Conservation (phyloP, 2,888 invertebrate species). For the Lasioglossum calceatum region DNA sequence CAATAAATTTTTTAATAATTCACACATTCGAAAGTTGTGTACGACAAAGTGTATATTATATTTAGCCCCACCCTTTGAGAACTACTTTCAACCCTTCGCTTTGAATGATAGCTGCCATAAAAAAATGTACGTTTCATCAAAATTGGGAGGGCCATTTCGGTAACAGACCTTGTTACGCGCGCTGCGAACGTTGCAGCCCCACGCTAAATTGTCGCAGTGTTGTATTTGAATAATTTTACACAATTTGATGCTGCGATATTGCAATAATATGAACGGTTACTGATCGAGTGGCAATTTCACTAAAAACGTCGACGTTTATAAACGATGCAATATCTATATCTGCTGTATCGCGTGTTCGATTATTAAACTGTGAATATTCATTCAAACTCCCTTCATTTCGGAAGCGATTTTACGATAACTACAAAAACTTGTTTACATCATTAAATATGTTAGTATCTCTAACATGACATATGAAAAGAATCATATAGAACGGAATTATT, state of each 20-base stretch:
- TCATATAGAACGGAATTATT: no score
- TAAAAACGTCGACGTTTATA: neutral
- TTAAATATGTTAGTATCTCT: no score
- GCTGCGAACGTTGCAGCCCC: neutral
- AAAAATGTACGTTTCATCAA: neutral
- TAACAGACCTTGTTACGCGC: neutral
- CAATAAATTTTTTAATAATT: neutral
- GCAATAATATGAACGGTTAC: neutral
- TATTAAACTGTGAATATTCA: neutral
- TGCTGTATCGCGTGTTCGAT: neutral
- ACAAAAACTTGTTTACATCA: no score
- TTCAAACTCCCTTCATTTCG: neutral
- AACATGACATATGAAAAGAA: no score
- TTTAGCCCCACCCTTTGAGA: neutral
- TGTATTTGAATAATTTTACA: neutral
- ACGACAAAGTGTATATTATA: neutral
- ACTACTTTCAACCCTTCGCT: neutral
- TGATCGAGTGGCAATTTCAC: neutral
- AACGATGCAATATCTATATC: neutral
- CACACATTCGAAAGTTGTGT: neutral
- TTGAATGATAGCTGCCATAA: neutral
- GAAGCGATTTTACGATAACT: neutral
- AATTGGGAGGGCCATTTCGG: neutral
- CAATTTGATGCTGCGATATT: neutral
- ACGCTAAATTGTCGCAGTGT: neutral